A percentile compares a stretch with the other conserved stretches of the same genome.
These are phyloP conservation scores for Aphidius colemani DNA, from an alignment of 2,888 invertebrate genomes.

Conservation along the genomic window DNA sequence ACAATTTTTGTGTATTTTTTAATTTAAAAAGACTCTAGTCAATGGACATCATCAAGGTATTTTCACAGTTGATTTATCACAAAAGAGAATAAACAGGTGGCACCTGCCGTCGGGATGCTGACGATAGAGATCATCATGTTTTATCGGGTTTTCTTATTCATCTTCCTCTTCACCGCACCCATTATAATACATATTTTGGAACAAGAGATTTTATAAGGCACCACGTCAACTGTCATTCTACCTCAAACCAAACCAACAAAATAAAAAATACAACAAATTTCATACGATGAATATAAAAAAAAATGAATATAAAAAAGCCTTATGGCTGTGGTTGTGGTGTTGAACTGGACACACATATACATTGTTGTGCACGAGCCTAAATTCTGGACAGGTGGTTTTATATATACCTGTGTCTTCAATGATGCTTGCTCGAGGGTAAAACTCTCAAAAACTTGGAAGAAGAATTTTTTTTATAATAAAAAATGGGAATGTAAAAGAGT, in stretches of 20 bases:
- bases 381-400: too few species aligned
- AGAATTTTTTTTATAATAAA: background rate
- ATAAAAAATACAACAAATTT: background rate
- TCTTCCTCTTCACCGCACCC: too few species aligned
- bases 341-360: constrained; percentile 33
- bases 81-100: constrained; percentile 21
- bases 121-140: constrained; percentile 20
- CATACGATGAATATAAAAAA: constrained; percentile 15
- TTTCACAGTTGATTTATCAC: constrained; percentile 15
- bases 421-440: too few species aligned
- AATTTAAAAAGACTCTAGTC: background rate
- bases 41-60: constrained; percentile 1
- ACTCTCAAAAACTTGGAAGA: too few species aligned
- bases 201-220: constrained; percentile 22
- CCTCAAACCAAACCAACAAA: background rate
- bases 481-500: constrained; percentile 9
- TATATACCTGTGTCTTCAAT: too few species aligned
- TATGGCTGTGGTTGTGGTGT: constrained; percentile 48
- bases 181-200: background rate
- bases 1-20: too few species aligned
- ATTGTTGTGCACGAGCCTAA: too few species aligned
- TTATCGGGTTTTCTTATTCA: background rate
- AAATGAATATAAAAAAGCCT: constrained; percentile 47
- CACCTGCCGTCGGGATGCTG: constrained; percentile 22
- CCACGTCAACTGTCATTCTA: background rate